A percentile compares a stretch with the other conserved stretches of the same genome.
Evolutionary conservation across 2,888 invertebrate species (phyloP).

Genomic region (Parapristionchus giblindavisi): DNA sequence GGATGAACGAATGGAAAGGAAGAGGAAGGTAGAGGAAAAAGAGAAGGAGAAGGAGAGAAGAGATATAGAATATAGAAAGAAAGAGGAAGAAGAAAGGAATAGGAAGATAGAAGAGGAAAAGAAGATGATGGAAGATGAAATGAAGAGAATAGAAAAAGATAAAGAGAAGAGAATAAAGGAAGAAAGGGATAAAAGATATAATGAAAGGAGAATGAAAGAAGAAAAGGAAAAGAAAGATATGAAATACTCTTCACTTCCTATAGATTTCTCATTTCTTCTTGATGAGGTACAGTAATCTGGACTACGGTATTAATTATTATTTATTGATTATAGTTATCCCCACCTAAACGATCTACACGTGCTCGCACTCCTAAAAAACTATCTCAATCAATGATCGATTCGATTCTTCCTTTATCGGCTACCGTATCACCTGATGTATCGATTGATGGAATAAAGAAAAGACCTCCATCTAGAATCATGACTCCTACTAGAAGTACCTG

Average conservation of each 20-base stretch:
- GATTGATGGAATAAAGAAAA: too few species aligned
- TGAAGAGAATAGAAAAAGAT: slow-evolving; percentile 3
- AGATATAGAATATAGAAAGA: not conserved
- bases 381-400: too few species aligned
- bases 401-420: too few species aligned
- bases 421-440: too few species aligned
- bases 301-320: too few species aligned
- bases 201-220: not conserved
- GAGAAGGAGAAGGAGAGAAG: slow-evolving; percentile 3
- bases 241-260: too few species aligned
- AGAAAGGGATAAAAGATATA: not conserved
- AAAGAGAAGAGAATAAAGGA: not conserved
- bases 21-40: not conserved
- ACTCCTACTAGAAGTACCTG: too few species aligned
- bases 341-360: too few species aligned
- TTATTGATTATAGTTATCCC: too few species aligned
- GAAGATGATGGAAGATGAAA: not conserved
- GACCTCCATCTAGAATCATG: too few species aligned
- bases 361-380: too few species aligned
- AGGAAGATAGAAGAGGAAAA: not conserved
- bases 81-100: not conserved
- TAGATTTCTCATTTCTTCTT: slow-evolving; percentile 21
- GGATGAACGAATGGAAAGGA: not conserved
- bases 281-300: not conserved
- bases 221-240: not conserved